phyloP scores from a whole-genome alignment of 2,888 invertebrate species.

The Phragmatobia fuliginosa region DNA sequence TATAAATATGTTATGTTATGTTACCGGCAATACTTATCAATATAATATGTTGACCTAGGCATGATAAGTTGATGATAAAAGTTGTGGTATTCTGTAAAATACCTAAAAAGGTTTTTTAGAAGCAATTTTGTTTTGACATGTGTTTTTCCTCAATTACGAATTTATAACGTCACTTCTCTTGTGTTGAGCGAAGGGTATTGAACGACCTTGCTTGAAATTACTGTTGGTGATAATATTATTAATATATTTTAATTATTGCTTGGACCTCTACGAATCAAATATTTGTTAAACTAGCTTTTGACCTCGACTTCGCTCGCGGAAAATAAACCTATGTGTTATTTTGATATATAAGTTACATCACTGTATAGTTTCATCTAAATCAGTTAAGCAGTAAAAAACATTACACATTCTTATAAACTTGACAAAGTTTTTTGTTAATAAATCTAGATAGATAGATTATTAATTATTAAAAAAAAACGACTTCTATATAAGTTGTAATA shows the following conservation, averaged over 20 bases:
- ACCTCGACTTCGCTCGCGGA: no score
- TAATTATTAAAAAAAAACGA: no score
- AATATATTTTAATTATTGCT: no score
- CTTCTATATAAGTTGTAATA: no score
- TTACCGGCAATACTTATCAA: not conserved
- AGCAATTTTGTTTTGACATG: not conserved
- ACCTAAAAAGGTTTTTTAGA: not conserved
- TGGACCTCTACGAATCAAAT: not conserved
- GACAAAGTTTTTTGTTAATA: not conserved
- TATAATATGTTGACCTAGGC: slow-evolving; percentile 11
- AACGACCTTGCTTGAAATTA: not conserved
- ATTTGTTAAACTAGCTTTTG: not conserved
- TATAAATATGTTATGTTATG: not conserved
- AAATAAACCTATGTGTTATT: no score
- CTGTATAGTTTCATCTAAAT: no score
- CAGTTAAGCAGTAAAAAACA: no score
- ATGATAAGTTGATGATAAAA: not conserved
- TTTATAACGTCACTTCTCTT: not conserved
- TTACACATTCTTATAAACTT: no score
- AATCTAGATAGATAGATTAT: not conserved
- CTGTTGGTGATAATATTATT: no score
- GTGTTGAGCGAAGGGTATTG: not conserved
- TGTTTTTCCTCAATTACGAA: not conserved
- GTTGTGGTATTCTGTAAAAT: not conserved
- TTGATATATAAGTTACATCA: no score